Conservation (phyloP, 2,888 invertebrate genomes). For the Acrobasis suavella region DNA sequence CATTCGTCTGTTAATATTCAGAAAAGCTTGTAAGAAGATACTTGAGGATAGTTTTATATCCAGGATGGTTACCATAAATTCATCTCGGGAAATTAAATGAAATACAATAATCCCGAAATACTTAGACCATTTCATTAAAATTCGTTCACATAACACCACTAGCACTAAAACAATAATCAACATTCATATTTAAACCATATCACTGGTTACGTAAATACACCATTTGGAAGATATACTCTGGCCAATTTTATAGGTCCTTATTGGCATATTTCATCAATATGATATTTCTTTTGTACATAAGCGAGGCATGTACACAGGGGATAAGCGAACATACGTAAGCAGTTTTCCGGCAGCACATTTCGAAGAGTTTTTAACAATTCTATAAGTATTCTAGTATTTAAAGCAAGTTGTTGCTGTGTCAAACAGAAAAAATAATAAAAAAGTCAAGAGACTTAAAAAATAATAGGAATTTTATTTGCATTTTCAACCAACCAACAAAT, state of each 20-base stretch:
- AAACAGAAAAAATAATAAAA: no score
- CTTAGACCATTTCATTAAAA: constrained; percentile 12
- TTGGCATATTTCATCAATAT: background rate
- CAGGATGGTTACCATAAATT: background rate
- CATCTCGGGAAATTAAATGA: background rate
- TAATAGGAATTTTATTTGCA: no score
- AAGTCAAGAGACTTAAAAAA: no score
- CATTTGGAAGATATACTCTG: background rate
- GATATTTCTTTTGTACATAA: no score
- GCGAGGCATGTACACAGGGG: no score
- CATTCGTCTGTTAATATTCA: no score
- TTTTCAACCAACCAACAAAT: background rate
- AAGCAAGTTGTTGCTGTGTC: no score
- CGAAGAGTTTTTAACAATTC: no score
- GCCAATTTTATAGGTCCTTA: background rate
- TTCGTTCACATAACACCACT: constrained; percentile 14
- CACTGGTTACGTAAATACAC: constrained; percentile 11
- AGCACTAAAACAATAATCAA: constrained; percentile 12
- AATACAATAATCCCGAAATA: background rate
- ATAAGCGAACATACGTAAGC: no score
- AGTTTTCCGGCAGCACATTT: no score
- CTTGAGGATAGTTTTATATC: background rate
- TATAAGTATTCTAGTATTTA: no score
- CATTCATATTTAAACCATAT: constrained; percentile 7
- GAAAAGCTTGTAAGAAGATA: no score